Percentiles rank a stretch among this genome's conserved stretches.
Conservation (phyloP, 2,888 invertebrate species). For the Rotaria magnacalcarata region DNA sequence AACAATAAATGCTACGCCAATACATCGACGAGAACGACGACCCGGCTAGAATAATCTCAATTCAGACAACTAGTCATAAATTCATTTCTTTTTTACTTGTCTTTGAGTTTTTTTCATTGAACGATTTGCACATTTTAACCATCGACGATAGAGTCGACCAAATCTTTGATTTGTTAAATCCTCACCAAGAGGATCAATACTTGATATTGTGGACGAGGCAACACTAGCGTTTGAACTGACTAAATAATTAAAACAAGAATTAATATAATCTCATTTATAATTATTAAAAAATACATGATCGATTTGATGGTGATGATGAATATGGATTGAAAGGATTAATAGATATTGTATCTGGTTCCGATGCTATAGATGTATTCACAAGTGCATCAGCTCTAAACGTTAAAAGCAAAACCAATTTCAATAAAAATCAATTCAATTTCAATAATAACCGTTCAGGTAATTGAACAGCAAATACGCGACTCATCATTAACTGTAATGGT, state of each 20-base stretch:
- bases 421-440: not conserved
- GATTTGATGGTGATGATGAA: not conserved
- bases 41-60: not conserved
- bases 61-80: no score
- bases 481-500: not conserved
- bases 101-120: not conserved
- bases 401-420: not conserved
- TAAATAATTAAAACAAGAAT: not conserved
- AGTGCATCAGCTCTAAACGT: not conserved
- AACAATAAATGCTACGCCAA: not conserved
- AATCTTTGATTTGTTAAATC: not conserved
- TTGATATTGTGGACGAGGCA: not conserved
- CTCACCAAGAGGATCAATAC: not conserved
- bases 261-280: not conserved
- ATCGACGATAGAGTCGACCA: conserved; percentile 15
- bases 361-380: not conserved
- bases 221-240: not conserved
- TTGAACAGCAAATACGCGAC: not conserved
- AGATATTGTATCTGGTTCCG: not conserved
- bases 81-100: not conserved
- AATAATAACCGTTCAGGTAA: not conserved
- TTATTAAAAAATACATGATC: not conserved
- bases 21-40: conserved; percentile 8
- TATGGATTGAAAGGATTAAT: not conserved
- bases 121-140: not conserved